Evolutionary conservation across 2,113 vertebrate species (phyloP).

Genomic region (Crypturellus undulatus): DNA sequence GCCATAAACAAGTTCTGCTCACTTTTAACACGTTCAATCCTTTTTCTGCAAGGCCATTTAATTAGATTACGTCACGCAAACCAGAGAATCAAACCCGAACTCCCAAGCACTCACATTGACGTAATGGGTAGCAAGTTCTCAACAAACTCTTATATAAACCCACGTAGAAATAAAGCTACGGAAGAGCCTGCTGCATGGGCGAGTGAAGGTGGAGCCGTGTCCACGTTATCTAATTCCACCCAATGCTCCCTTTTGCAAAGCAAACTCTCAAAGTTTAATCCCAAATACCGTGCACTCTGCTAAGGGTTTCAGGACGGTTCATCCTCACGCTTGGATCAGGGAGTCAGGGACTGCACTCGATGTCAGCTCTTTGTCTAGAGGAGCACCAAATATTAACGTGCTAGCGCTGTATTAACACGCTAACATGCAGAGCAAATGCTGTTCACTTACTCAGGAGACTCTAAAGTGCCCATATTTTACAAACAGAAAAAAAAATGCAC

Average conservation of each 20-base stretch:
- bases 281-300: not conserved
- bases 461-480: not conserved
- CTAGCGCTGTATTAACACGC: not conserved
- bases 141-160: not conserved
- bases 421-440: not conserved
- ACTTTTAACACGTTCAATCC: not conserved
- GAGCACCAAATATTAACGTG: not conserved
- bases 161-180: not conserved
- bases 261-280: not conserved
- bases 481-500: not conserved
- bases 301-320: fast-evolving
- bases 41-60: not conserved
- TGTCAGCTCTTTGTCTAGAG: not conserved
- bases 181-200: not conserved
- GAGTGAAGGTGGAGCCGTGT: not conserved
- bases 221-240: not conserved
- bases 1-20: not conserved
- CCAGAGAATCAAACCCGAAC: not conserved
- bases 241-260: not conserved
- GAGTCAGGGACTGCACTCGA: not conserved
- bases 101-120: not conserved
- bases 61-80: not conserved
- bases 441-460: not conserved
- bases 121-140: too few species aligned
- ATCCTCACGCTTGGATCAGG: not conserved